Conservation (phyloP, 2,113 vertebrate species). For the Xerus inauris region DNA sequence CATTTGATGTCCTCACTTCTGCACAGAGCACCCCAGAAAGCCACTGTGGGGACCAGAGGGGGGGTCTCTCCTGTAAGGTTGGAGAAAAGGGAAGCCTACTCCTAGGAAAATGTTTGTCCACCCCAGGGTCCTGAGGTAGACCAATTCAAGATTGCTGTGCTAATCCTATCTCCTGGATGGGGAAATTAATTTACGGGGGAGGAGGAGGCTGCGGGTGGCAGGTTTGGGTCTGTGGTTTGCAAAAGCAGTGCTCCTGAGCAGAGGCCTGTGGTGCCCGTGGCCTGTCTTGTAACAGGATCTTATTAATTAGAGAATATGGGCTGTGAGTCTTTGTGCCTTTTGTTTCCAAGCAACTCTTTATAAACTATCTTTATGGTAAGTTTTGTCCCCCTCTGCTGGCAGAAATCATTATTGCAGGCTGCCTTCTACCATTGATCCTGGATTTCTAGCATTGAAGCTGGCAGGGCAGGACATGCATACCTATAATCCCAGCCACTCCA, state of each 20-base stretch:
- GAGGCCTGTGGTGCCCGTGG: neutral
- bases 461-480: too few relatives aligned
- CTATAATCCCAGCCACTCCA: too few relatives aligned
- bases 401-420: neutral
- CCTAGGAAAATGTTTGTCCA: neutral
- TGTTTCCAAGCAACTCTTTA: conserved; percentile 66
- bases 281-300: neutral
- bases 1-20: neutral
- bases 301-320: neutral
- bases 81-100: neutral
- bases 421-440: neutral
- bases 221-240: neutral
- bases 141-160: neutral
- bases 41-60: neutral
- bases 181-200: neutral
- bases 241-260: neutral
- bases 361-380: neutral
- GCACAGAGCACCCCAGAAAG: neutral
- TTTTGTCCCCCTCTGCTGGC: conserved; percentile 73
- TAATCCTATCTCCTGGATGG: neutral
- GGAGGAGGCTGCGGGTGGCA: neutral
- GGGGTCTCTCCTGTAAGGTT: neutral
- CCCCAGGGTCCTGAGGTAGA: neutral
- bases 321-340: conserved; percentile 5
- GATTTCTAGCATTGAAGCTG: neutral